phyloP scores from a whole-genome alignment of 1,140 invertebrate species.

The Nasonia giraulti region DNA sequence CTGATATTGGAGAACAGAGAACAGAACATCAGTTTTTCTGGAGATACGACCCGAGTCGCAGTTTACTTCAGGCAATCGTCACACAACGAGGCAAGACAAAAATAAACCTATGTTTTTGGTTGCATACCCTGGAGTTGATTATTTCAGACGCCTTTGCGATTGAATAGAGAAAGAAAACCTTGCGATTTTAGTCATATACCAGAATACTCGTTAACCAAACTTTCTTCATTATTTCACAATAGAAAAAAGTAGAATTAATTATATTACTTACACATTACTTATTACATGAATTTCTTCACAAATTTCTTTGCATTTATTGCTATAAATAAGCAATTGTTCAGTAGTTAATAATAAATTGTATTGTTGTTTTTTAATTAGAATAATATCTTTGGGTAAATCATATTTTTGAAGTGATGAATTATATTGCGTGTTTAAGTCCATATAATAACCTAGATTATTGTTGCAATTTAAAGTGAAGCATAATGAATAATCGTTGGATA shows the following conservation, averaged over 20 bases:
- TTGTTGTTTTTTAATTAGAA: slow-evolving; percentile 78
- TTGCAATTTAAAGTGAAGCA: slow-evolving; percentile 81
- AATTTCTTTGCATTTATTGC: slow-evolving; percentile 82
- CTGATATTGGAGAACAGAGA: no score
- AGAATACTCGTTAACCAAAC: no score
- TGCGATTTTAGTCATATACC: no score
- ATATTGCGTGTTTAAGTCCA: slow-evolving; percentile 77
- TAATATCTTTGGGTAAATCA: slow-evolving; percentile 80
- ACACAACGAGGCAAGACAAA: no score
- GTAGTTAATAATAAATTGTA: slow-evolving; percentile 85
- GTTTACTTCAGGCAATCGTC: no score
- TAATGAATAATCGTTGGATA: slow-evolving; percentile 80
- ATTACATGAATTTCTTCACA: slow-evolving; percentile 86
- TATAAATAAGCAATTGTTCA: slow-evolving; percentile 81
- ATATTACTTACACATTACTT: slow-evolving; percentile 83
- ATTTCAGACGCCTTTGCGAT: no score
- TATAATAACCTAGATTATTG: slow-evolving; percentile 83
- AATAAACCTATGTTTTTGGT: no score
- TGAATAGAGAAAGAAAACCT: no score
- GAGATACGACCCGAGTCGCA: no score
- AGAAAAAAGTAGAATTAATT: not conserved
- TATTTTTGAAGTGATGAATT: slow-evolving; percentile 72
- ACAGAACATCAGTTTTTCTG: no score
- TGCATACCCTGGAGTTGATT: no score
- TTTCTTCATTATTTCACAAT: no score